phyloP scores from a whole-genome alignment of 2,797 vertebrate genomes.

The Luscinia megarhynchos region DNA sequence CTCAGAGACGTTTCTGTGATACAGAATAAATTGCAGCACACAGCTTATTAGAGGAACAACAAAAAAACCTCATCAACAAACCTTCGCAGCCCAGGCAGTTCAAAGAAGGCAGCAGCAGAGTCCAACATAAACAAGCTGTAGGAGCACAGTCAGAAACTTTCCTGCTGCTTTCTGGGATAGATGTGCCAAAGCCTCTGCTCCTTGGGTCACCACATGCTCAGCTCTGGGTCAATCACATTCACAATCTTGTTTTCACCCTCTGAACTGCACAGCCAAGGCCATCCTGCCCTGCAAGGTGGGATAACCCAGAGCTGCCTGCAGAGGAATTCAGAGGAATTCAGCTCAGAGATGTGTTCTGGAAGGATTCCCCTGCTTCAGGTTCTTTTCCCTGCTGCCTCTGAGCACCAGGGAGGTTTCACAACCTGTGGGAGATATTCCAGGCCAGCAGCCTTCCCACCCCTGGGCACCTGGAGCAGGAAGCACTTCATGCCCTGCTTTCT shows the following conservation, averaged over 20 bases:
- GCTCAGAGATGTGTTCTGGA: background rate
- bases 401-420: background rate
- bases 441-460: background rate
- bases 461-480: background rate
- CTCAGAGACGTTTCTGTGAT: background rate
- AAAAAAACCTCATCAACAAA: background rate
- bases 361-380: background rate
- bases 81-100: background rate
- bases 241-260: background rate
- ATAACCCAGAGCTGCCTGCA: background rate
- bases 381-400: background rate
- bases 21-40: slow-evolving; percentile 29
- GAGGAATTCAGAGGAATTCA: background rate
- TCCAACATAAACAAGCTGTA: background rate
- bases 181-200: background rate
- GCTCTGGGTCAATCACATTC: background rate
- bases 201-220: background rate
- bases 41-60: slow-evolving; percentile 5
- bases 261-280: background rate
- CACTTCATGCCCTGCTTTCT: background rate
- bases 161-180: background rate
- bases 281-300: background rate
- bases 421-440: background rate
- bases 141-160: background rate
- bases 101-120: background rate